phyloP scores from a whole-genome alignment of 2,888 invertebrate genomes.

The Koerneria pararmatus region DNA sequence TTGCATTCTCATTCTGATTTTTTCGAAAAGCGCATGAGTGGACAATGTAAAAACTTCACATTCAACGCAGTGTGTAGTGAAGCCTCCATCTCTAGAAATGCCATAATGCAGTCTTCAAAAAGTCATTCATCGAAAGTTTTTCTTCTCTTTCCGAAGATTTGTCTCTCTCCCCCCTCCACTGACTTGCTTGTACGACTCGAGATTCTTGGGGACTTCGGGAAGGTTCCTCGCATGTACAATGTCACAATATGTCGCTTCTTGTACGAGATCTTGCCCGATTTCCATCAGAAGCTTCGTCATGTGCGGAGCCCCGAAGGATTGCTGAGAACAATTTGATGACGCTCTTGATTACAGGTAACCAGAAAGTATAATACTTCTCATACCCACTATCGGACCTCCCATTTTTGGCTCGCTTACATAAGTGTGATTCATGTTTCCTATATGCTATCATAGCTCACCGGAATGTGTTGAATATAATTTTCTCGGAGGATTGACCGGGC shows the following conservation, averaged over 20 bases:
- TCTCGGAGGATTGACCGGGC: no score
- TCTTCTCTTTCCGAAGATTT: no score
- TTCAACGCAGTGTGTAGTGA: no score
- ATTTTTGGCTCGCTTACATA: not conserved
- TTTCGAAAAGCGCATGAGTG: no score
- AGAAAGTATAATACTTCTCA: not conserved
- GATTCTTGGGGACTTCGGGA: conserved; percentile 56
- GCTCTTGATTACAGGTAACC: not conserved
- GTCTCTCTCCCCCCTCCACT: no score
- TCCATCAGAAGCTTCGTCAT: conserved; percentile 55
- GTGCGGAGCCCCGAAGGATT: conserved; percentile 39
- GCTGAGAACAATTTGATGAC: not conserved
- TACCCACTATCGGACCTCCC: not conserved
- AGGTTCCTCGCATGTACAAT: conserved; percentile 57
- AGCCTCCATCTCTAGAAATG: not conserved
- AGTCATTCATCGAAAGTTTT: no score
- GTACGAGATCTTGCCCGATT: conserved; percentile 57
- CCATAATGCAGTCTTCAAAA: not conserved
- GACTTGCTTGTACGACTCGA: conserved; percentile 56
- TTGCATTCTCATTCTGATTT: no score
- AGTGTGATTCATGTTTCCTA: not conserved
- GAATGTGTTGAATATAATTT: no score
- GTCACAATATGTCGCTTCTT: conserved; percentile 56
- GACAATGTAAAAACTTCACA: no score
- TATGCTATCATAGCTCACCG: no score